Percentiles rank a stretch among this genome's conserved stretches.
phyloP scores from a whole-genome alignment of 35 echinoderm and acorn worm genomes.

The Ptychodera flava region DNA sequence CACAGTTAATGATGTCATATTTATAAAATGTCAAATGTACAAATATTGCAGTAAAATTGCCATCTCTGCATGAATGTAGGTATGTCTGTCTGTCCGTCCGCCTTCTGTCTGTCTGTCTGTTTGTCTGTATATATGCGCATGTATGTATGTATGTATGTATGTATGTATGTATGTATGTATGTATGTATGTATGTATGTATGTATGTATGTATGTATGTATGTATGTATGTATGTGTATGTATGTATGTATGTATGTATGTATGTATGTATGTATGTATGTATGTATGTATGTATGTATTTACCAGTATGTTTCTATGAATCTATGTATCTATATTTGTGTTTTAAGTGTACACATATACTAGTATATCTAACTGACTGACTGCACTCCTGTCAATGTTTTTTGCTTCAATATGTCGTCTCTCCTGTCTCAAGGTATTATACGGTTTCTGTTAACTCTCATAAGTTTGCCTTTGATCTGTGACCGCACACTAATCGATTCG shows the following conservation, averaged over 20 bases:
- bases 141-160: constrained; percentile 2
- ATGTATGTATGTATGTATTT: background rate
- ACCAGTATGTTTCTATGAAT: background rate
- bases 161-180: constrained; percentile 2
- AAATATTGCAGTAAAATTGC: too few species aligned
- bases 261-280: constrained; percentile 2
- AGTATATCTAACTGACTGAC: background rate
- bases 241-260: constrained; percentile 2
- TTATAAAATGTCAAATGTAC: too few species aligned
- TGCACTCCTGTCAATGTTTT: background rate
- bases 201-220: background rate
- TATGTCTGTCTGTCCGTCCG: background rate
- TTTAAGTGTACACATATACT: background rate
- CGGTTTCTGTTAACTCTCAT: too few species aligned
- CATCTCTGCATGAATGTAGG: background rate
- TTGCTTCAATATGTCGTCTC: too few species aligned
- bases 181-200: constrained; percentile 2
- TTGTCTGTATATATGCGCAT: background rate
- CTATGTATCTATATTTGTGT: background rate
- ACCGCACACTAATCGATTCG: too few species aligned
- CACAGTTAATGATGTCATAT: too few species aligned
- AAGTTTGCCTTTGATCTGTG: too few species aligned
- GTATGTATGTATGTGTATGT: background rate
- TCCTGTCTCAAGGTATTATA: too few species aligned
- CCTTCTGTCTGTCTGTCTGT: background rate